Base-by-base conservation (phyloP, 2,797 vertebrate species). In the Enteromius mattozi region DNA sequence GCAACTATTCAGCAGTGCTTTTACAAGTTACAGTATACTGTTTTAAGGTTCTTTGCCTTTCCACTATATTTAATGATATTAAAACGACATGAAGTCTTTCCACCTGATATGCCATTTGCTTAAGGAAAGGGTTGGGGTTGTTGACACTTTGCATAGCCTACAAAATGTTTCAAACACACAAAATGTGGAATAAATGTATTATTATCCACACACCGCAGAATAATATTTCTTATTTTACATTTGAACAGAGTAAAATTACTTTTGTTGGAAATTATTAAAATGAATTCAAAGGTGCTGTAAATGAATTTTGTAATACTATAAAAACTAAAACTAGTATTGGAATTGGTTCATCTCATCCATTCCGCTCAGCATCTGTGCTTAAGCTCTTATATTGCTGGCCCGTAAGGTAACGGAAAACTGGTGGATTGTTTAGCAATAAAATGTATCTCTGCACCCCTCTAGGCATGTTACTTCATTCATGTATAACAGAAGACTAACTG, bases 261-360 rank as follows among this genome's bases (percentile, higher is more conserved):
- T 35, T 75, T 75, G 21, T 35, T 19, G 30, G 6, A 54, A 54
- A 54, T 33, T 0, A 74, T 35, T 54, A 6, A 76, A n/a, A 59
- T 76, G 0, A 76, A n/a, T 54, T 4, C 7, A 40, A 4, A 40
- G 16, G n/a, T 42, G 6, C 19, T n/a, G 33, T n/a, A 37, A 35
- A 76, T 63, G 10, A 12, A 78, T 42, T 42, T 78, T 42, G 35
- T 61, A 63, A 19, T n/a, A 77, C 37, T 77, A 21, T 40, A 77
- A 54, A 59, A 59, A 59, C 74, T 6, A 45, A 30, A 78, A 19
- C 61, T 3, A 2, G 1, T 17, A 42, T 77, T 78, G 51, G 2
- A 61, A 19, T 30, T 10, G n/a, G 16, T 27, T 42, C 35, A 61
- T 78, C 27, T 78, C 8, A 63, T 24, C 35, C 35, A 63, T 63